Evolutionary conservation across 1,140 invertebrate species (phyloP), one percentile per base, ranked within the genome.

Genomic region (Drosophila orena): DNA sequence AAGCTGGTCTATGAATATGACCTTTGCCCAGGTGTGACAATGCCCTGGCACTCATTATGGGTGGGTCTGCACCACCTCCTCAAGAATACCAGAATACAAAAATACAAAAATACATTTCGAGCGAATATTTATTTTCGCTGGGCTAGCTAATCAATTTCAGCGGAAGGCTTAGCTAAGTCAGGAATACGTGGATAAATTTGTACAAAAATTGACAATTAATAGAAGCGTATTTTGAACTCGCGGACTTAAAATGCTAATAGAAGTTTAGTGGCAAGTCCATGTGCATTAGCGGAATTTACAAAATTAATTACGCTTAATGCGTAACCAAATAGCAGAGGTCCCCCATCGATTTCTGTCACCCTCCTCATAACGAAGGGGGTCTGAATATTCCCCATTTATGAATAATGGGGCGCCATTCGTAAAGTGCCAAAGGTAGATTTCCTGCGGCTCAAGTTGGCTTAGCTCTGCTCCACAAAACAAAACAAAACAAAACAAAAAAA

Each of bases 381-480:
- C 43, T 49, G 14, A 7, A n/a, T 66, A 42, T 54, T 57, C n/a
- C 11, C n/a, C 11, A 17, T 49, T 72, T 49, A 54, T 84, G 80
- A 85, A 85, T 80, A 84, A 84, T 84, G 79, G 80, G 70, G 62
- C 71, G 76, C 20, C 80, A 84, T 84, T 85, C 57, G 72, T 84
- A 52, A 84, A 76, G 61, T 85, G 76, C 76, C 69, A 83, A 54
- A 22, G 20, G 34, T 34, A 49, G 77, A 57, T 44, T 77, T 49
- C 15, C 22, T 27, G 38, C 17, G 54, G 62, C 76, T 83, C 74
- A 84, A 30, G 42, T 38, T 34, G 54, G 34, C 76, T 84, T 79
- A 79, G 46, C 40, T 56, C 12, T 11, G 15, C 27, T 47, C 50
- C 8, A 30, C 3, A 34, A 17, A 17, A 17, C 17, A 17, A 46